phyloP scores from a whole-genome alignment of 2,113 vertebrate genomes.

The Oryzias celebensis region DNA sequence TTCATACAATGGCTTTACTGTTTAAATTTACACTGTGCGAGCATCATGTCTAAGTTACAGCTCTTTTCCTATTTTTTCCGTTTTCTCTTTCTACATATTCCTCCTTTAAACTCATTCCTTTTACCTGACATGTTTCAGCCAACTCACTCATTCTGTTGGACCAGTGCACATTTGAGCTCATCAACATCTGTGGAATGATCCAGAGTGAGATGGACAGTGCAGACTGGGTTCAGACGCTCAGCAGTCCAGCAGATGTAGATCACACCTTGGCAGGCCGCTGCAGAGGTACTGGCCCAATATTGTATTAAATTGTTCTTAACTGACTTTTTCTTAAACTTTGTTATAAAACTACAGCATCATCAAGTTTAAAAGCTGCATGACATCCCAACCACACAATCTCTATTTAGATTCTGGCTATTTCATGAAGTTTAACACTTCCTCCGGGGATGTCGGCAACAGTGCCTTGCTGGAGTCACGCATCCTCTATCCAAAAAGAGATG shows the following conservation, averaged over 20 bases:
- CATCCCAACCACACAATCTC: background rate
- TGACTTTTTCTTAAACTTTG: background rate
- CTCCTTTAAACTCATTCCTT: background rate
- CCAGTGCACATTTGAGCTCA: conserved; percentile 87
- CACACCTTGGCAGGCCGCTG: conserved; percentile 83
- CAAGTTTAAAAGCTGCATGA: background rate
- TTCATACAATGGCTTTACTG: no score
- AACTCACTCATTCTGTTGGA: conserved; percentile 87
- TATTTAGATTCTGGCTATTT: conserved; percentile 83
- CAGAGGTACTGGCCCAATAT: conserved; percentile 73
- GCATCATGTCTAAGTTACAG: no score
- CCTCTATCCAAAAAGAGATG: conserved; percentile 84
- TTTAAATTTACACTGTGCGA: no score
- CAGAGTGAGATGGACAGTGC: conserved; percentile 78
- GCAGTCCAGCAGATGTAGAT: conserved; percentile 62
- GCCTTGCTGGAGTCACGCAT: conserved; percentile 88
- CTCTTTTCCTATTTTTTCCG: no score
- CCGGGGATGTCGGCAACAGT: conserved; percentile 58
- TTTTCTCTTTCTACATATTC: no score
- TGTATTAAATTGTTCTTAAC: background rate
- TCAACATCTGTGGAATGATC: conserved; percentile 93
- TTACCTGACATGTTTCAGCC: conserved; percentile 66
- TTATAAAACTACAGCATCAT: background rate
- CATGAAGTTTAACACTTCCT: conserved; percentile 82
- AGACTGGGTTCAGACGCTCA: conserved; percentile 82